These are phyloP conservation scores for Eupithecia vulgata DNA, from an alignment of 2,888 invertebrate genomes.

Conservation along the genomic window DNA sequence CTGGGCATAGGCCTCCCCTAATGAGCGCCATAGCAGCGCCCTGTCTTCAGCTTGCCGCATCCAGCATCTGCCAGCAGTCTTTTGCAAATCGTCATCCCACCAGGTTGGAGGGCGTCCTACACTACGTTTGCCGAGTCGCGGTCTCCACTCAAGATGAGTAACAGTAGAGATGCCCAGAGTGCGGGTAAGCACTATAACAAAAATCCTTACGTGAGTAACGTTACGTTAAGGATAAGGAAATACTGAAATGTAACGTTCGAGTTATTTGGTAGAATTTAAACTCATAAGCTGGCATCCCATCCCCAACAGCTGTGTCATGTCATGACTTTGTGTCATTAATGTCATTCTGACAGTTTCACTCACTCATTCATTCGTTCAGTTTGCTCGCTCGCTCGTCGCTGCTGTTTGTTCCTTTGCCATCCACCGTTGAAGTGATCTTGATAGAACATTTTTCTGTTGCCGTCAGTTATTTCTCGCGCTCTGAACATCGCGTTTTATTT, in stretches of 20 bases:
- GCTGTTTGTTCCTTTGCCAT: neutral
- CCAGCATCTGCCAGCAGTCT: no score
- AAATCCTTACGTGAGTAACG: no score
- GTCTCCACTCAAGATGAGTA: no score
- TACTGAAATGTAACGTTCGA: neutral
- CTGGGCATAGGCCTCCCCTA: no score
- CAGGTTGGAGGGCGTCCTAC: no score
- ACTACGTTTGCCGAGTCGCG: no score
- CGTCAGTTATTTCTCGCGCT: slow-evolving; percentile 49
- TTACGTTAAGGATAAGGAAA: no score
- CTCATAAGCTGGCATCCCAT: neutral
- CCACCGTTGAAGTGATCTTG: neutral
- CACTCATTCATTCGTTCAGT: neutral
- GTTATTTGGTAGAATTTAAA: neutral
- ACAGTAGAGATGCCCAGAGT: no score
- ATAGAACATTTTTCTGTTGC: slow-evolving; percentile 33
- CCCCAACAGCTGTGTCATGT: neutral
- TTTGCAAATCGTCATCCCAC: no score
- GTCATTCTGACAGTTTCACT: neutral
- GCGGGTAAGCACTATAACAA: no score
- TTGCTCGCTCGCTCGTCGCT: neutral
- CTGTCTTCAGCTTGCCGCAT: no score
- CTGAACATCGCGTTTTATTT: slow-evolving; percentile 49
- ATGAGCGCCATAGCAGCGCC: no score
- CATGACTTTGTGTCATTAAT: neutral